phyloP scores from a whole-genome alignment of 1,140 invertebrate genomes.

The Dysdera silvatica region DNA sequence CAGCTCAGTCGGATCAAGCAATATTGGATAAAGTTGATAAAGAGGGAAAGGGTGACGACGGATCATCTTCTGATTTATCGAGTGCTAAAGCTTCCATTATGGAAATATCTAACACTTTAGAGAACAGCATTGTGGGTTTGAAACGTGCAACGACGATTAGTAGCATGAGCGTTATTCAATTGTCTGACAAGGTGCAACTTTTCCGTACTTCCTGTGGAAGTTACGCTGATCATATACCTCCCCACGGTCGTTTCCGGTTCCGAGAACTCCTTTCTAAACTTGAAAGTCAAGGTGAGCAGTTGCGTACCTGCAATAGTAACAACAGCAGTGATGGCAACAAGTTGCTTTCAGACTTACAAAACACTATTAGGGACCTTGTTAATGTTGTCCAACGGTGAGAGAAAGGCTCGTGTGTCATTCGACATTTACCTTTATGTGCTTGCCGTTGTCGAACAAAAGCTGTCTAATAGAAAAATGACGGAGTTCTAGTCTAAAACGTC shows the following conservation, averaged over 20 bases:
- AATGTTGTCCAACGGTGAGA: conserved; percentile 68
- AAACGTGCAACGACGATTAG: conserved; percentile 23
- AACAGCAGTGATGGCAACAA: conserved; percentile 45
- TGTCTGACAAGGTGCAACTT: conserved; percentile 68
- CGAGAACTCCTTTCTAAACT: conserved; percentile 72
- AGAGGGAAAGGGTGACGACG: conserved; percentile 7
- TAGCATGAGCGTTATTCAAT: conserved; percentile 57
- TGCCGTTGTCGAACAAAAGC: no score
- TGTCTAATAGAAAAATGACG: no score
- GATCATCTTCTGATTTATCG: conserved; percentile 18
- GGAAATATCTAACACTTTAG: conserved; percentile 35
- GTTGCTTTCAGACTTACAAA: conserved; percentile 63
- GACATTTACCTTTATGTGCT: no score
- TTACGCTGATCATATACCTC: conserved; percentile 59
- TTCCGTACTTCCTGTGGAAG: conserved; percentile 66
- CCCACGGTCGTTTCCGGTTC: conserved; percentile 79
- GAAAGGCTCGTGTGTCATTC: no score
- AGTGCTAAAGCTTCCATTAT: conserved; percentile 29
- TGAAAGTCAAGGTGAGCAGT: conserved; percentile 65
- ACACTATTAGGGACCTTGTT: conserved; percentile 69
- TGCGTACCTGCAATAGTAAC: conserved; percentile 58
- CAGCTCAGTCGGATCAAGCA: conserved; percentile 6
- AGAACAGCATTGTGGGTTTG: conserved; percentile 22
- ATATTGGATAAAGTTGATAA: neutral
- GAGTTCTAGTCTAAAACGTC: no score